These are phyloP conservation scores for Temnothorax longispinosus DNA, from an alignment of 1,140 invertebrate genomes.

Conservation along the genomic window DNA sequence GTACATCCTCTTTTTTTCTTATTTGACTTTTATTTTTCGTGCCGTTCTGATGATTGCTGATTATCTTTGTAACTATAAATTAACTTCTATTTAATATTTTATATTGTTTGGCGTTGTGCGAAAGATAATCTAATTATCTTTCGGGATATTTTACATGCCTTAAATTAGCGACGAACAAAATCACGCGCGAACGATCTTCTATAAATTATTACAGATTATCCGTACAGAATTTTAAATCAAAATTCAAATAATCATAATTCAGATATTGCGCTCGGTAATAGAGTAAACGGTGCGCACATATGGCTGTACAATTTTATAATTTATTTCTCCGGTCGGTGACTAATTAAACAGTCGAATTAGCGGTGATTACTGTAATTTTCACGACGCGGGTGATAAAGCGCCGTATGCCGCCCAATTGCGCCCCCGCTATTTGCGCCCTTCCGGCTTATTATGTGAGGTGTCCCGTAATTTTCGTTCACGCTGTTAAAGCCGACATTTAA, in stretches of 20 bases:
- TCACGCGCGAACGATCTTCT: background rate
- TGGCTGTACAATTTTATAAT: slow-evolving; percentile 52
- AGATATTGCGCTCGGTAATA: background rate
- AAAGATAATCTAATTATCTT: background rate
- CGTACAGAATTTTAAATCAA: slow-evolving; percentile 18
- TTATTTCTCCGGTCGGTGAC: slow-evolving; percentile 43
- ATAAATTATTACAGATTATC: slow-evolving; percentile 1
- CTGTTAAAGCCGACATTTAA: slow-evolving; percentile 58
- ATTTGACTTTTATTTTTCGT: background rate
- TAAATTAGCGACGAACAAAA: background rate
- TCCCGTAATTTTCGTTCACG: slow-evolving; percentile 62
- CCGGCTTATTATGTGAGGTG: slow-evolving; percentile 53
- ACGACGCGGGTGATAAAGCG: slow-evolving; percentile 28
- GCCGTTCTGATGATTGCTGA: background rate
- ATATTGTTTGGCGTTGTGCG: background rate
- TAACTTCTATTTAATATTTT: background rate
- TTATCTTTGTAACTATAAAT: background rate
- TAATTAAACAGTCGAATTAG: slow-evolving; percentile 71
- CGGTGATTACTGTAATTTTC: slow-evolving; percentile 70
- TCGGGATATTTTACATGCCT: background rate
- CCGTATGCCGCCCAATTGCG: slow-evolving; percentile 47
- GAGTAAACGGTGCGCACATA: background rate
- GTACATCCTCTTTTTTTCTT: background rate
- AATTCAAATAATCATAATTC: background rate
- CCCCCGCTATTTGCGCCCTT: slow-evolving; percentile 5